These are phyloP conservation scores for Sarcophaga bullata DNA, from an alignment of 1,140 invertebrate species.

Conservation along the genomic window DNA sequence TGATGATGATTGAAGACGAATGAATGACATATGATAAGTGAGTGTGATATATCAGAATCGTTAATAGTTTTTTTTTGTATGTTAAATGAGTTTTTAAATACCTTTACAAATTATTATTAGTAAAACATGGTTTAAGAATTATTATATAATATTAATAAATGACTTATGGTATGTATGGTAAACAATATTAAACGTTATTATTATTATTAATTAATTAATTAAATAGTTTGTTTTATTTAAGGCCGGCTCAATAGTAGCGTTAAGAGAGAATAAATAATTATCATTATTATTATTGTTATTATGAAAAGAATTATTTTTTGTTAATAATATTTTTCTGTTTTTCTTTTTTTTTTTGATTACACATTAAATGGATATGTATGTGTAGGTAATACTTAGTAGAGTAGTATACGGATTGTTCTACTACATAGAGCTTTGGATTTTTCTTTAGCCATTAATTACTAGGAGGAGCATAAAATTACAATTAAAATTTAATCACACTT, in stretches of 20 bases:
- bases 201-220: constrained; percentile 14
- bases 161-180: background rate
- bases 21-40: background rate
- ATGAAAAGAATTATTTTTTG: too few species aligned
- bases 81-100: constrained; percentile 22
- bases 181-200: background rate
- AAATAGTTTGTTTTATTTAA: constrained; percentile 34
- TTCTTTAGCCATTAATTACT: background rate
- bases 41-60: background rate
- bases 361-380: background rate
- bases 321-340: too few species aligned
- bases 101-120: constrained; percentile 9
- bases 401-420: background rate
- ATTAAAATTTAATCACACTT: too few species aligned
- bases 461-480: too few species aligned
- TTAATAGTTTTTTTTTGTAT: background rate
- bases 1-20: background rate
- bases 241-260: constrained; percentile 45
- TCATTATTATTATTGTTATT: background rate
- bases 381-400: background rate
- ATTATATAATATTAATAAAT: constrained; percentile 26
- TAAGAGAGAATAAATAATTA: constrained; percentile 30
- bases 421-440: background rate
- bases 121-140: background rate
- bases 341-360: too few species aligned